phyloP scores from a whole-genome alignment of 2,113 vertebrate species.

The Pelusios castaneus region DNA sequence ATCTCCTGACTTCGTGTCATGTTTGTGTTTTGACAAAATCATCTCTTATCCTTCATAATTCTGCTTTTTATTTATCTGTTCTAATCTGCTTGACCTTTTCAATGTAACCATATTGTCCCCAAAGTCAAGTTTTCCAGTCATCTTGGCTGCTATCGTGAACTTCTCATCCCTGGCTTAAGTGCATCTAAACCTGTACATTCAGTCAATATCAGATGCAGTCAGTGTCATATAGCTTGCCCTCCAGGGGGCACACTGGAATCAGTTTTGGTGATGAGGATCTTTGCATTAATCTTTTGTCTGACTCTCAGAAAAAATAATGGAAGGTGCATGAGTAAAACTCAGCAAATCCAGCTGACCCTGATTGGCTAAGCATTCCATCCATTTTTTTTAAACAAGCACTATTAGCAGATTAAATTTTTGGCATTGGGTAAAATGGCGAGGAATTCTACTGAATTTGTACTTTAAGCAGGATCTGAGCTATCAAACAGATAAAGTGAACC shows the following conservation, averaged over 20 bases:
- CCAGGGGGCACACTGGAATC: neutral
- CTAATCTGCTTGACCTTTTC: neutral
- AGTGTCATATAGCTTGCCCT: neutral
- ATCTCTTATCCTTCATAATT: neutral
- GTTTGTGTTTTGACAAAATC: neutral
- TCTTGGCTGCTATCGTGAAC: neutral
- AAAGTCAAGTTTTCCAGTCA: neutral
- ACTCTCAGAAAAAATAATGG: neutral
- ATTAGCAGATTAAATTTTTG: neutral
- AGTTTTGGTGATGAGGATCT: neutral
- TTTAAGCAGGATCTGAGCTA: fast-evolving
- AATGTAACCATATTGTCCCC: neutral
- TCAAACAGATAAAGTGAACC: fast-evolving
- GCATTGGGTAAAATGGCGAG: fast-evolving
- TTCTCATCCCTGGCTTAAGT: neutral
- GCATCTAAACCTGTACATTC: neutral
- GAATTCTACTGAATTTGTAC: fast-evolving
- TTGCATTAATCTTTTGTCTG: too few species aligned
- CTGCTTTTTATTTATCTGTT: neutral
- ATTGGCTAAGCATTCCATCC: neutral
- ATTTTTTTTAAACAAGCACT: neutral
- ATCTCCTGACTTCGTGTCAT: neutral
- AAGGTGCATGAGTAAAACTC: neutral
- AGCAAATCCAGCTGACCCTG: neutral
- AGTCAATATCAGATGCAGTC: neutral